Base-by-base conservation (phyloP, 2,797 vertebrate species). In the Microctenopoma stevenorrisi region DNA sequence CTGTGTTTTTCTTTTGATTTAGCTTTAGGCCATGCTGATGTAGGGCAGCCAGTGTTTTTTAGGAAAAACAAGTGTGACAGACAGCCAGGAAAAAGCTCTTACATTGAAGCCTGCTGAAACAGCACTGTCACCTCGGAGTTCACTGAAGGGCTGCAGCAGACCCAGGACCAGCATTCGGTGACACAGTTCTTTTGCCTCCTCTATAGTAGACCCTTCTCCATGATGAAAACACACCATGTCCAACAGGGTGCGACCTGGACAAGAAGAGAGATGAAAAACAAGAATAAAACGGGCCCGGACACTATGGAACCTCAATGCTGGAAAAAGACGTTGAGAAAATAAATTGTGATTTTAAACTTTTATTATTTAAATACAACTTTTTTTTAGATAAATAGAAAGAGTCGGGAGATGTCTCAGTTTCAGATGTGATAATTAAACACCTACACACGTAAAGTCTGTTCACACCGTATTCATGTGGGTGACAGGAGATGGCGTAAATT, bases 141-240 rank as follows among this genome's bases (percentile, higher is more conserved):
- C 93, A 0, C 93, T 94, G 74, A 97, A 97, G 14, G 96, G 96
- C 44, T 96, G 95, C 16, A 99, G 86, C 43, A 99, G 94, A 44
- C 96, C 96, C 86, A 95, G 91, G 43, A 88, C 92, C 79, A 98
- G 88, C 91, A 99, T 94, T 58, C 92, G 92, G 1, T 95, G 95
- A 90, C 97, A 98, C 1, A 98, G 77, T 56, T 95, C 95, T 88
- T 95, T 95, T 4, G 94, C 94, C 54, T 93, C 90, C 74, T 96
- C 95, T 25, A 72, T 84, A 6, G 65, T 60, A 1, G 89, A 92
- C 15, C 92, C 92, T 5, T 93, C 93, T 46, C 92, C 94, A 62
- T 94, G 92, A 79, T 94, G 94, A 66, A 83, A 85, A 43, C 95
- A 95, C 61, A 97, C 91, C 62, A 94, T 94, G 87, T 98, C 96